Evolutionary conservation across 2,888 invertebrate species (phyloP).

Genomic region (Cecidostiba fungosa): DNA sequence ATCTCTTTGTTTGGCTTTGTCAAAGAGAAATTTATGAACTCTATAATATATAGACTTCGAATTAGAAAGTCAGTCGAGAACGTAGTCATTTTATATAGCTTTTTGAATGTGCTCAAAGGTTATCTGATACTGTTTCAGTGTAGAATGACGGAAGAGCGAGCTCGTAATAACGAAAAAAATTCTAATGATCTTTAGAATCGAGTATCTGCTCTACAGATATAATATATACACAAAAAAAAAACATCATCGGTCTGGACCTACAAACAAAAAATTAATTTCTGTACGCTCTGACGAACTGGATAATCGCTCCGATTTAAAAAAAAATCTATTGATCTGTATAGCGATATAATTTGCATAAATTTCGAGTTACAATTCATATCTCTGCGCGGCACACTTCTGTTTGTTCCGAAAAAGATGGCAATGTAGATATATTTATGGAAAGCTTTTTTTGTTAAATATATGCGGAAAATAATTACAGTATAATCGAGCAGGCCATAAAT

Average conservation of each 20-base stretch:
- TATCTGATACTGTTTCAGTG: background rate
- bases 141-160: background rate
- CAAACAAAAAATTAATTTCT: background rate
- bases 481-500: background rate
- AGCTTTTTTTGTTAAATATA: background rate
- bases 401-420: background rate
- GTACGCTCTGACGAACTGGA: background rate
- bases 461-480: background rate
- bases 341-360: background rate
- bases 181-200: background rate
- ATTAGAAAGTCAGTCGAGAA: too few relatives aligned
- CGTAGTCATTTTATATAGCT: too few relatives aligned
- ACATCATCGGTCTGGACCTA: background rate
- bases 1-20: too few relatives aligned
- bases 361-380: background rate
- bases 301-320: background rate
- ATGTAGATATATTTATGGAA: background rate
- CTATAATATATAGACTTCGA: too few relatives aligned
- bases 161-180: background rate
- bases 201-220: too few relatives aligned
- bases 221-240: too few relatives aligned
- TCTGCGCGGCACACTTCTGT: background rate
- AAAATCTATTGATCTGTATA: background rate
- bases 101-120: background rate
- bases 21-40: too few relatives aligned